A percentile compares a stretch with the other conserved stretches of the same genome.
These are phyloP conservation scores for Drosophila antonietae DNA, from an alignment of 2,888 invertebrate genomes.

Conservation along the genomic window DNA sequence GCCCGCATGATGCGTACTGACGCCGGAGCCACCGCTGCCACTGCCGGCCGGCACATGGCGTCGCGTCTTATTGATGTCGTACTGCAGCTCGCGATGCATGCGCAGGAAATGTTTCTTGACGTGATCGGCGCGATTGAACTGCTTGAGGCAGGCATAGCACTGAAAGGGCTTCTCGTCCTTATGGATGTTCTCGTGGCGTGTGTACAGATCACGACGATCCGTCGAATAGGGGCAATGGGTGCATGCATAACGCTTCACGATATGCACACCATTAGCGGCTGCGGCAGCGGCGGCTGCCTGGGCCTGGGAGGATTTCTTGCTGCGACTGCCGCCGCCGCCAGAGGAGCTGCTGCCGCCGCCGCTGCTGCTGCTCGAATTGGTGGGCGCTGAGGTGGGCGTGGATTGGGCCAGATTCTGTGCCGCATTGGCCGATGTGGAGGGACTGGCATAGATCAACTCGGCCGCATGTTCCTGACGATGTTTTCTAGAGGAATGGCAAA, in stretches of 20 bases:
- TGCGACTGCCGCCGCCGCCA: slow-evolving; percentile 44
- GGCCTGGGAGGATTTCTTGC: slow-evolving; percentile 73
- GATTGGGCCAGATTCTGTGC: slow-evolving; percentile 75
- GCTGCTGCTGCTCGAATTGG: slow-evolving; percentile 59
- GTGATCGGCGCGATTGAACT: slow-evolving; percentile 97
- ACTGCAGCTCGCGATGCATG: slow-evolving; percentile 95
- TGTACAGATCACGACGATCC: slow-evolving; percentile 95
- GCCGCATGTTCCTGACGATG: slow-evolving; percentile 79
- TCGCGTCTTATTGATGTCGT: slow-evolving; percentile 93
- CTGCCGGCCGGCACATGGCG: slow-evolving; percentile 85
- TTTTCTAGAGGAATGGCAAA: slow-evolving; percentile 73
- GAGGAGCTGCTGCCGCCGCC: slow-evolving; percentile 65
- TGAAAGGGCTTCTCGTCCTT: slow-evolving; percentile 97
- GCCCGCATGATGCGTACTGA: slow-evolving; percentile 86
- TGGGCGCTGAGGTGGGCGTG: slow-evolving; percentile 75
- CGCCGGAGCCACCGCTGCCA: slow-evolving; percentile 62
- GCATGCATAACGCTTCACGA: slow-evolving; percentile 92
- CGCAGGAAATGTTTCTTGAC: slow-evolving; percentile 97
- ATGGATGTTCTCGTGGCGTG: slow-evolving; percentile 96
- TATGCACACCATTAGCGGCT: slow-evolving; percentile 81
- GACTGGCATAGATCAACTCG: slow-evolving; percentile 82
- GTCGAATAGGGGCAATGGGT: slow-evolving; percentile 95
- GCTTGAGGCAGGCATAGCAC: slow-evolving; percentile 96
- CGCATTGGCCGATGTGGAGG: slow-evolving; percentile 78
- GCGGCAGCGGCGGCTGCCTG: slow-evolving; percentile 68